These are phyloP conservation scores for Ectropis crepuscularia DNA, from an alignment of 2,888 invertebrate genomes.

Conservation along the genomic window DNA sequence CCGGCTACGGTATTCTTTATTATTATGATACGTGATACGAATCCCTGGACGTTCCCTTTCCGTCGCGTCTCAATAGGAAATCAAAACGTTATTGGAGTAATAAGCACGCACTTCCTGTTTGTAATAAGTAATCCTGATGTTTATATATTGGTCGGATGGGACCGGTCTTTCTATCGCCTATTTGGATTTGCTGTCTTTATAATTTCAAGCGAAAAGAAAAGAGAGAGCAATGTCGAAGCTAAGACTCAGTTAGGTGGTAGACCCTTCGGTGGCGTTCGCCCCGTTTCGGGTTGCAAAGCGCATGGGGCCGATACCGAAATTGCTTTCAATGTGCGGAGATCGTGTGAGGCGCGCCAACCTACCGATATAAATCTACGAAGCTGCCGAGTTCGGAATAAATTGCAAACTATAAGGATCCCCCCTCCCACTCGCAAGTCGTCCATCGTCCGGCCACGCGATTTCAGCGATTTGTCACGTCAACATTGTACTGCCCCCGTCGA, in stretches of 20 bases:
- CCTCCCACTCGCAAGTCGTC: conserved; percentile 60
- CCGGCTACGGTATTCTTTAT: conserved; percentile 55
- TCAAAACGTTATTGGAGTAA: conserved; percentile 59
- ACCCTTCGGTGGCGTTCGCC: background rate
- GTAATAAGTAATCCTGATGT: conserved; percentile 60
- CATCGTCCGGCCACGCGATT: conserved; percentile 56
- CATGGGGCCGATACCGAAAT: conserved; percentile 67
- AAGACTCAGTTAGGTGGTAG: no score
- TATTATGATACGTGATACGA: conserved; percentile 68
- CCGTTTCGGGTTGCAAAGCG: conserved; percentile 47
- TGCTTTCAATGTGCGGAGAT: conserved; percentile 67
- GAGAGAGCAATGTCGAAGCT: no score
- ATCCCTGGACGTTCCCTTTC: conserved; percentile 47
- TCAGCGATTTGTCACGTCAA: conserved; percentile 71
- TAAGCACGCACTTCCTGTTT: conserved; percentile 50
- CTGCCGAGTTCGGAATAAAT: conserved; percentile 75
- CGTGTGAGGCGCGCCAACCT: conserved; percentile 73
- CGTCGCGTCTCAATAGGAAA: conserved; percentile 46
- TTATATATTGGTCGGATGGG: conserved; percentile 38
- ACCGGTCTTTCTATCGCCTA: background rate
- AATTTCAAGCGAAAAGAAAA: no score
- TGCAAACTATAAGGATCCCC: conserved; percentile 71
- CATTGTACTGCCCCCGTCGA: conserved; percentile 52
- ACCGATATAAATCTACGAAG: conserved; percentile 78
- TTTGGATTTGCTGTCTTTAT: no score